These are phyloP conservation scores for Fragum sueziense DNA, from an alignment of 2,888 invertebrate species.

Conservation along the genomic window DNA sequence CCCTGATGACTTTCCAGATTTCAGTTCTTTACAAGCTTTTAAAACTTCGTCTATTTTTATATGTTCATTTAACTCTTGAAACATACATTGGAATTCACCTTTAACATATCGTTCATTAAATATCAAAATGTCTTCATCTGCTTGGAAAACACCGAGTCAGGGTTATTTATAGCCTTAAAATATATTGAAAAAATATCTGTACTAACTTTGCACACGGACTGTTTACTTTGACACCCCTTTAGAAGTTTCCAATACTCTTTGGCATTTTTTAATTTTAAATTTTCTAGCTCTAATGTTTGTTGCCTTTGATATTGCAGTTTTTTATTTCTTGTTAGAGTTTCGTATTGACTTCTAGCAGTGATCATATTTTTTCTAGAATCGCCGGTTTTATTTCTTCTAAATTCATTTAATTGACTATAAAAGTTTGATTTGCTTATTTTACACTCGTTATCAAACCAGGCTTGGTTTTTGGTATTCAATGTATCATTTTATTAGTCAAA, in stretches of 20 bases:
- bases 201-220: background rate
- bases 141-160: slow-evolving; percentile 16
- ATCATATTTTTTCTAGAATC: slow-evolving; percentile 14
- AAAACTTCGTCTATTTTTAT: background rate
- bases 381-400: slow-evolving; percentile 10
- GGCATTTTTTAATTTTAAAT: slow-evolving; percentile 19
- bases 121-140: slow-evolving; percentile 25
- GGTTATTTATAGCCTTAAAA: slow-evolving; percentile 37
- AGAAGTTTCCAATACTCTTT: slow-evolving; percentile 36
- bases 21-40: background rate
- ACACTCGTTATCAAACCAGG: slow-evolving; percentile 10
- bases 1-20: background rate
- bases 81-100: slow-evolving; percentile 35
- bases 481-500: no score
- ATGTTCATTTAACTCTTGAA: background rate
- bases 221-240: background rate
- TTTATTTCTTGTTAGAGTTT: slow-evolving; percentile 13
- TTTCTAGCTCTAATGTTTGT: slow-evolving; percentile 20
- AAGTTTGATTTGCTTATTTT: background rate
- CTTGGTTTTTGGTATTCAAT: no score
- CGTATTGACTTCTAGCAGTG: slow-evolving; percentile 1
- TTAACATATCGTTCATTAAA: slow-evolving; percentile 23
- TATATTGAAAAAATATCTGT: slow-evolving; percentile 1
- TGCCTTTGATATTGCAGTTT: background rate
- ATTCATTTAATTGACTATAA: background rate